Percentiles rank a stretch among this genome's conserved stretches.
Evolutionary conservation across 2,113 vertebrate species (phyloP).

Genomic region (Hyperoodon ampullatus): DNA sequence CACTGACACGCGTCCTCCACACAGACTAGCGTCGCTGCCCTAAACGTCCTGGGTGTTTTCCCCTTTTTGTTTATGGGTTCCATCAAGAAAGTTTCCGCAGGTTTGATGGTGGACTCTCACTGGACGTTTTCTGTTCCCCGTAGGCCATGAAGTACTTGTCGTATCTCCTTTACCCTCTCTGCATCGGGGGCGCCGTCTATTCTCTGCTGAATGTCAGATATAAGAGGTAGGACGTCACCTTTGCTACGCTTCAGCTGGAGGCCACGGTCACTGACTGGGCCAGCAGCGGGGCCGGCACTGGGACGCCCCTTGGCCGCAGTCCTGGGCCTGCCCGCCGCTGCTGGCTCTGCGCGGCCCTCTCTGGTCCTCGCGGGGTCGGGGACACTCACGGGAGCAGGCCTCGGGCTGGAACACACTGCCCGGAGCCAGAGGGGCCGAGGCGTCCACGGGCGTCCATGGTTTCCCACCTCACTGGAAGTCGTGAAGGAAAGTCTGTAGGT

Average conservation of each 20-base stretch:
- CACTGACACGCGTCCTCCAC: background rate
- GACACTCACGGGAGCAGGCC: fast-evolving
- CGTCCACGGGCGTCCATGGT: background rate
- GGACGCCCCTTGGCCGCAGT: fast-evolving
- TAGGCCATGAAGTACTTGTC: constrained; percentile 96
- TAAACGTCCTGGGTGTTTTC: no score
- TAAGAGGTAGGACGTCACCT: constrained; percentile 87
- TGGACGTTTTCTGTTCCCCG: background rate
- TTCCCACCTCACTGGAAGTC: background rate
- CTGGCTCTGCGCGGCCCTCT: fast-evolving
- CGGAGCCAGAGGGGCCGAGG: fast-evolving
- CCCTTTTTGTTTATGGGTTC: no score
- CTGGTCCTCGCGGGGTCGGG: background rate
- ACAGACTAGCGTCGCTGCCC: background rate
- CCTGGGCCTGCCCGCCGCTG: background rate
- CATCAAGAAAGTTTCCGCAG: no score
- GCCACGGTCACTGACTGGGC: no score
- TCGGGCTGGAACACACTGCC: background rate
- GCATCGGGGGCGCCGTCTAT: constrained; percentile 93
- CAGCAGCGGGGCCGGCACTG: background rate
- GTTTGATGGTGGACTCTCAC: background rate
- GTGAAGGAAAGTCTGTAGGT: fast-evolving
- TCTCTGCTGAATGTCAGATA: constrained; percentile 94
- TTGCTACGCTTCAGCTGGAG: fast-evolving
- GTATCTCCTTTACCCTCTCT: constrained; percentile 95